phyloP scores from a whole-genome alignment of 2,113 vertebrate species.

The Bujurquina vittata region DNA sequence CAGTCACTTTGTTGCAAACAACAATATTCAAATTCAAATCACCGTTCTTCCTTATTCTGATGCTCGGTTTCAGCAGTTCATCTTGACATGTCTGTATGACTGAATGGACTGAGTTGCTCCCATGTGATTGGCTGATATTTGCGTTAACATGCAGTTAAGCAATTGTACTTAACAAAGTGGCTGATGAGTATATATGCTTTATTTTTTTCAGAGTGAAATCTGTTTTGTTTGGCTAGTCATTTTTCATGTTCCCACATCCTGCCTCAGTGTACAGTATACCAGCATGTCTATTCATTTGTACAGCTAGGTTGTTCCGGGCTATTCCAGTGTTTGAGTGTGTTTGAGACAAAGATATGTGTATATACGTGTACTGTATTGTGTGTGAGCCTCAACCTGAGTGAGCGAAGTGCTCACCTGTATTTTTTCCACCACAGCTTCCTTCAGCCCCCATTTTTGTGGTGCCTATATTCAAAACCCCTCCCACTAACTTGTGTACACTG shows the following conservation, averaged over 20 bases:
- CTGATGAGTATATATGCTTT: neutral
- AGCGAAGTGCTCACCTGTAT: slow-evolving; percentile 27
- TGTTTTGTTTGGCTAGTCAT: neutral
- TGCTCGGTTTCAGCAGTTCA: too few relatives aligned
- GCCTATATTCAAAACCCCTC: neutral
- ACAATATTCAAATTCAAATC: neutral
- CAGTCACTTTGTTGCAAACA: neutral
- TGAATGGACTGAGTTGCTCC: too few relatives aligned
- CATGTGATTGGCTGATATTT: neutral
- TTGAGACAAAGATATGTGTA: slow-evolving; percentile 1
- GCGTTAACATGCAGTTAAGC: too few relatives aligned
- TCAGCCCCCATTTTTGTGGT: slow-evolving; percentile 37
- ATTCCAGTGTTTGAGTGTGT: slow-evolving; percentile 9
- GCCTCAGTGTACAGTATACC: neutral
- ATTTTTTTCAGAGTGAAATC: slow-evolving; percentile 6
- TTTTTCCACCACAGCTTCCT: slow-evolving; percentile 31
- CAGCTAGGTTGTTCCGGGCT: slow-evolving; percentile 24
- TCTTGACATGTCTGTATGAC: too few relatives aligned
- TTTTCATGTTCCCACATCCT: slow-evolving; percentile 3
- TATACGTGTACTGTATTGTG: neutral
- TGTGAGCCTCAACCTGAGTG: slow-evolving; percentile 3
- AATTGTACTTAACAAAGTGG: too few relatives aligned
- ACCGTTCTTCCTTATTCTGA: too few relatives aligned
- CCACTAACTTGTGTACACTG: neutral
- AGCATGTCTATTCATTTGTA: slow-evolving; percentile 19